Evolutionary conservation across 2,113 vertebrate species (phyloP).

Genomic region (Cygnus buccinator): DNA sequence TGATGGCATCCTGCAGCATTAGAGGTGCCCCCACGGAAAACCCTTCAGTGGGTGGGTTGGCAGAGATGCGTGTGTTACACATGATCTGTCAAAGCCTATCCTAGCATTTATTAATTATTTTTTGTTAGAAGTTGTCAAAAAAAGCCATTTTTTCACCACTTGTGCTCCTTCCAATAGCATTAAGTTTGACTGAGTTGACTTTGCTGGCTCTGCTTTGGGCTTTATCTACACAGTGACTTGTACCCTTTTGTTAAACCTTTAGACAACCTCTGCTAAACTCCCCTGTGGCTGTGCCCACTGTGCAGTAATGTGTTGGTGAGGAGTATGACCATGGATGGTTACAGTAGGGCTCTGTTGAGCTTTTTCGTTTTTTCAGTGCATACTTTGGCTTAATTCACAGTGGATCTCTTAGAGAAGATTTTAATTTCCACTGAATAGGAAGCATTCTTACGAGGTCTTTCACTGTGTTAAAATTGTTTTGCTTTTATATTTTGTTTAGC

Average conservation of each 20-base stretch:
- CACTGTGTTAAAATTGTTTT: not conserved
- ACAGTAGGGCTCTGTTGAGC: not conserved
- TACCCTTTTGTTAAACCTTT: not conserved
- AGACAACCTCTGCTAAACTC: not conserved
- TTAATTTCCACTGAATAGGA: not conserved
- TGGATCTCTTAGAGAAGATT: constrained; percentile 11
- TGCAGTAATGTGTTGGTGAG: not conserved
- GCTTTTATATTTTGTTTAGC: not conserved
- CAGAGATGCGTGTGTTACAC: rapidly evolving
- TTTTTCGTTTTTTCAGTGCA: not conserved
- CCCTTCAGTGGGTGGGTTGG: not conserved
- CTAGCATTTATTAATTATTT: not conserved
- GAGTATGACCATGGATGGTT: constrained; percentile 17
- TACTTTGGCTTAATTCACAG: not conserved
- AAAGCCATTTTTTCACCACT: not conserved
- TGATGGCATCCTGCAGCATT: not conserved
- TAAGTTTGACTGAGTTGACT: not conserved
- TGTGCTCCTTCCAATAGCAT: not conserved
- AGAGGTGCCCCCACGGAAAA: not conserved
- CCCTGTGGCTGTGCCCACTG: not conserved
- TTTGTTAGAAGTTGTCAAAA: not conserved
- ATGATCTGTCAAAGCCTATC: not conserved
- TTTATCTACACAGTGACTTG: not conserved
- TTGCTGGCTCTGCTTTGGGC: not conserved
- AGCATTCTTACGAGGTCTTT: not conserved